Evolutionary conservation across 2,888 invertebrate species (phyloP), one percentile per base, ranked within the genome.

Genomic region (Cylloceria caligata): DNA sequence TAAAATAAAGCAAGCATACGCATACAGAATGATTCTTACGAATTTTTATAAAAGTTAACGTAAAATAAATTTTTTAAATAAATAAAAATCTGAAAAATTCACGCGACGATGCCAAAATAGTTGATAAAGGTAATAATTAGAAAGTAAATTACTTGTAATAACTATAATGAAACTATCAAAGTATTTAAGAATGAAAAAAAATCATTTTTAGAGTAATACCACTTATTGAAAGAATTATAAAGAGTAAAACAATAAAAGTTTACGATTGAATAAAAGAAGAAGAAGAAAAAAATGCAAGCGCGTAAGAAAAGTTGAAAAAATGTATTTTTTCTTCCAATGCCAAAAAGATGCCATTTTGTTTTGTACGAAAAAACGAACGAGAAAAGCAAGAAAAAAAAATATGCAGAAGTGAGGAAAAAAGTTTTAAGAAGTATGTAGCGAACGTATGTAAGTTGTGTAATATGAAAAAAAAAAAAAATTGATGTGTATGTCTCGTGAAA

Each of bases 291-390:
- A 77, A 78, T 81, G 79, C 77, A 76, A 76, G 64, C 49, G 72
- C 78, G 76, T 72, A 65, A 80, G 77, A 81, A 73, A 73, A 72
- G 78, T 72, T 83, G 73, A 74, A 62, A 65, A 71, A 89, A 89
- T 90, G 90, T 89, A 91, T 91, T 92, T 92, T 92, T 92, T 92
- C 92, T 92, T 92, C 91, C 90, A 91, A 92, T 92, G 92, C 92
- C 92, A 92, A 92, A 92, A 92, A 89, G 89, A 92, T 90, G 90
- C 89, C 91, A 91, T 91, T 92, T 92, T 92, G 91, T 92, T 91
- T 91, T 90, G 82, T 91, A 91, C 88, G 88, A 91, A 91, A 89
- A 91, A 85, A 84, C 80, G 80, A 79, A 87, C 81, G 74, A 84
- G 88, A 89, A 89, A 90, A 91, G 80, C 79, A 81, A 84, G 77